Percentiles rank a stretch among this genome's conserved stretches.
Conservation (phyloP, 2,113 vertebrate species). For the Petrocephalus zakoni region DNA sequence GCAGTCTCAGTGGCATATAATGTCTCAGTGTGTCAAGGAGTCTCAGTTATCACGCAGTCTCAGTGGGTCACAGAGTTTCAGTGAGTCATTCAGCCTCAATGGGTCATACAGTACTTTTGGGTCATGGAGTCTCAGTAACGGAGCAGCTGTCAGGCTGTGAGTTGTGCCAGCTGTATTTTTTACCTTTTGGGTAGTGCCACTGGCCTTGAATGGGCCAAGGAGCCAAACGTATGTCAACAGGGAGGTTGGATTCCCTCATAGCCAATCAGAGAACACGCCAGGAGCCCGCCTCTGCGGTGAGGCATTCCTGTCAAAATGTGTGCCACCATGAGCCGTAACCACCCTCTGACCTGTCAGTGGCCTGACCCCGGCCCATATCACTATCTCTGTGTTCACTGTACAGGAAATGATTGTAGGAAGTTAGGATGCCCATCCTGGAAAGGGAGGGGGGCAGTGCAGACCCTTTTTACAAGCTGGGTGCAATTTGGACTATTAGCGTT, state of each 20-base stretch:
- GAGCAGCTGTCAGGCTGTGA: constrained; percentile 47
- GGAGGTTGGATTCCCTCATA: not conserved
- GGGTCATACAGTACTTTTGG: not conserved
- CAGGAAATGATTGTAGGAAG: not conserved
- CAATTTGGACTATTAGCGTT: not conserved
- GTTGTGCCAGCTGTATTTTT: not conserved
- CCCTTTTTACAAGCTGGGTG: not conserved
- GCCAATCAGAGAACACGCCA: not conserved
- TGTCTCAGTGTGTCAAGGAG: not conserved
- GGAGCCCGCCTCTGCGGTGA: not conserved
- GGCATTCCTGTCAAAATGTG: not conserved
- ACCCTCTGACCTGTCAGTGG: not conserved
- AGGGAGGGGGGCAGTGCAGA: not conserved
- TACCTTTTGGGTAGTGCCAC: not conserved
- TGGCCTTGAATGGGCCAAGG: not conserved
- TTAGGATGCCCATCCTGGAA: not conserved
- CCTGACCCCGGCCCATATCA: not conserved
- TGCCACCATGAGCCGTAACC: not conserved
- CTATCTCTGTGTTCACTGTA: not conserved
- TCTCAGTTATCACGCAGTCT: constrained; percentile 8
- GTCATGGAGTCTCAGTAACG: constrained; percentile 22
- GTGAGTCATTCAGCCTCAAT: not conserved
- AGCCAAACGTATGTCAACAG: not conserved
- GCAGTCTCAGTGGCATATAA: too few relatives aligned
- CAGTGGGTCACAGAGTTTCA: constrained; percentile 46